Evolutionary conservation across 2,797 vertebrate genomes (phyloP), one percentile per base, ranked within the genome.

Genomic region (Esox lucius): DNA sequence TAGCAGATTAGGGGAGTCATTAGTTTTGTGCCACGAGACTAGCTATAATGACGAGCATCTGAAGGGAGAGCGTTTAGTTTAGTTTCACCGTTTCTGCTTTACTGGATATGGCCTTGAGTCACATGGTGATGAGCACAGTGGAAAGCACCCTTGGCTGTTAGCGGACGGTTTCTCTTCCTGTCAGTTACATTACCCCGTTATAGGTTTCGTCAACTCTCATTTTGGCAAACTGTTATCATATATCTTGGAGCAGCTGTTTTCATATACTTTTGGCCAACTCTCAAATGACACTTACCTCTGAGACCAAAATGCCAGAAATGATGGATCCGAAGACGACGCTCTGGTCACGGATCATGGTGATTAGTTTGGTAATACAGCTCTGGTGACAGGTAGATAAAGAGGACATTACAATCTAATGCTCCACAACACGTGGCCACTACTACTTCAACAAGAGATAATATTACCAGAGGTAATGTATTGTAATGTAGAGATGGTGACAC

Each of bases 301-400:
- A 9, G n/a, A 68, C 48, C 22, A 65, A 74, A 31, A 74, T 39
- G 4, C 46, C 64, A 35, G 64, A 65, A 5, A 33, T 65, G 8
- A 48, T 74, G 48, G 73, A 68, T 6, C 73, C 64, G 35, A 68
- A 68, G 49, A 74, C 35, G 16, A 53, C 28, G 19, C 73, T 68
- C 8, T 68, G 24, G 17, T 68, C 62, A 26, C 35, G 64, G 65
- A 74, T 33, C 64, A 74, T 24, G 7, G 17, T 13, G 19, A 68
- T 35, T 22, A 74, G 28, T 28, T 22, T 33, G 26, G 46, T 17
- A 9, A 53, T n/a, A 28, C 73, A 74, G 33, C 73, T 53, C 73
- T 68, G 65, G 19, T 31, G 35, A 13, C 56, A 11, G 56, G 24
- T 61, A 61, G 22, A 61, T 24, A 61, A 61, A 61, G n/a, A 59